Base-by-base conservation (phyloP, 2,888 invertebrate genomes). In the Nemurella pictetii region DNA sequence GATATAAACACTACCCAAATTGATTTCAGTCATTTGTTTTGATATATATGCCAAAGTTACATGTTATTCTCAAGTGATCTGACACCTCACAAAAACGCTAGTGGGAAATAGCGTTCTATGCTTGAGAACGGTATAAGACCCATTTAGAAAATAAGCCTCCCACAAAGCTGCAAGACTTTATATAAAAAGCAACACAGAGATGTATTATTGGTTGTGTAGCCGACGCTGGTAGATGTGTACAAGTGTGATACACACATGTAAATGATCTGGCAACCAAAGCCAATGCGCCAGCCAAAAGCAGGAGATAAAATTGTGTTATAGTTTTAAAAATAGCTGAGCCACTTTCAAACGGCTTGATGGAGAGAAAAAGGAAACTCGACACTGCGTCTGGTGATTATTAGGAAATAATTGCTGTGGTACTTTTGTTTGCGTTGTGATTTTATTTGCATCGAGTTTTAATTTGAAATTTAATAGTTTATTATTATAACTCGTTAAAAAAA, bases 211-310 rank as follows among this genome's bases (percentile, higher is more conserved):
- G 5, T 29, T 55, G 29, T 29, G 72, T 25, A 83, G 83, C n/a
- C n/a, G n/a, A n/a, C n/a, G n/a, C 83, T 72, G 55, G 9, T 12
- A 83, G 27, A 30, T 20, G 35, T 73, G 75, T 27, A 26, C 83
- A 83, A 26, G 73, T 74, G 72, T 74, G 29, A 72, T 32, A 36
- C 83, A 36, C 83, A 74, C 73, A 73, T 84, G 75, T 81, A 85
- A 82, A 5, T 82, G 85, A 85, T 85, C 85, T 85, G 85, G 85
- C 85, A 85, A 83, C 36, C 36, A 77, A 83, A 74, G 28, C 82
- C 74, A 35, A 26, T 25, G 29, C 32, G 12, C 29, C 30, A 75
- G 82, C 82, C 85, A 81, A 84, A 82, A 84, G 77, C 84, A 77
- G 84, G 29, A 80, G 84, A 84, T 78, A 84, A 84, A 84, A 80